Base-by-base conservation (phyloP, 2,888 invertebrate species). In the Polylopha cassiicola region DNA sequence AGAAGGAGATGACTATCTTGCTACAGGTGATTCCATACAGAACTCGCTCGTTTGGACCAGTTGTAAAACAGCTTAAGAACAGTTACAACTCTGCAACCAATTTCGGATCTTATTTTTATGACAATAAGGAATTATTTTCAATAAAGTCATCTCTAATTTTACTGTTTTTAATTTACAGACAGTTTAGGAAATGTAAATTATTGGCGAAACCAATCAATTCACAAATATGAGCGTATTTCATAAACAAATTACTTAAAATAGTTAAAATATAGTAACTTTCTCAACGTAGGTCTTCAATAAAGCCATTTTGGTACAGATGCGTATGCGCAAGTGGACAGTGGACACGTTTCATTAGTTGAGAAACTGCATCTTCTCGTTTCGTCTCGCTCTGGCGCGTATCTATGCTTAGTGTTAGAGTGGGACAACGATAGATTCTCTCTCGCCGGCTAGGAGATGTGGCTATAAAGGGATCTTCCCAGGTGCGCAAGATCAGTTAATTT, bases 291-390 rank as follows among this genome's bases (percentile, higher is more conserved):
- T 36, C 44, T 15, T 44, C 51, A 41, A 39, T 37, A 24, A 55
- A 57, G 64, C 55, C 61, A 68, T 65, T 74, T 72, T 47, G 58
- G 60, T 49, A 44, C 51, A 46, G 77, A 79, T 79, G 80, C 77
- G 74, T 67, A 59, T 51, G 69, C 76, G 74, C 66, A 60, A 48
- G 61, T 61, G 75, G 82, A 79, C 74, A 79, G 69, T 74, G 72
- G 84, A 79, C 70, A 82, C 81, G 84, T 71, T 61, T 81, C 65
- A 84, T 84, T 82, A 80, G 81, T 57, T 68, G 60, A 66, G 73
- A 64, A 64, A 69, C 73, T 71, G 72, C 73, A 72, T 73, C 73
- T 67, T 59, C 38, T 61, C 53, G 47, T 52, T 56, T 64, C 38
- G 61, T 79, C 84, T 72, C 77, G 55, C 39, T 81, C 69, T 28